These are phyloP conservation scores for Colossoma macropomum DNA, from an alignment of 2,113 vertebrate genomes.

Conservation along the genomic window DNA sequence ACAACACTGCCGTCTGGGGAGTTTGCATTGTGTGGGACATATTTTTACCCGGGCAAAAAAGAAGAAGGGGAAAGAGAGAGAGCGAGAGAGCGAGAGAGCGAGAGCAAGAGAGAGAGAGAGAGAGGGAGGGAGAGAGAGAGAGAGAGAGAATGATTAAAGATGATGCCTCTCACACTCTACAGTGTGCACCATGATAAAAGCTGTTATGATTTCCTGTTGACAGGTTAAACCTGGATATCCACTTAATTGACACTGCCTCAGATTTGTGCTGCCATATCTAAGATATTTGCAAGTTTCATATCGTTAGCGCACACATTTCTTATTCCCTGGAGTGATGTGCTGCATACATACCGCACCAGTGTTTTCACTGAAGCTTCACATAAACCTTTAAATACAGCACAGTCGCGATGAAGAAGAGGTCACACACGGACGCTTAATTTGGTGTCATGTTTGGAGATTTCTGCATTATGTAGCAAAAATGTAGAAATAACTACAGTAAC, in stretches of 20 bases:
- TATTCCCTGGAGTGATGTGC: constrained; percentile 60
- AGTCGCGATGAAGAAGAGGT: background rate
- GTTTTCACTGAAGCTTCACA: constrained; percentile 38
- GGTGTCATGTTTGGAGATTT: background rate
- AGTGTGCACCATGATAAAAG: constrained; percentile 77
- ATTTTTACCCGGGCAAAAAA: constrained; percentile 71
- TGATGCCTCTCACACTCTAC: constrained; percentile 70
- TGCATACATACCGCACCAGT: constrained; percentile 51
- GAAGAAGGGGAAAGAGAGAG: background rate
- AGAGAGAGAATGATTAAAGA: constrained; percentile 76
- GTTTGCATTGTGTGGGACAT: constrained; percentile 70
- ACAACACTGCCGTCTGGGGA: constrained; percentile 81
- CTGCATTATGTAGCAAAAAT: background rate
- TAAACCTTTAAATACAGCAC: background rate
- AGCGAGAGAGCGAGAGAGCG: constrained; percentile 24
- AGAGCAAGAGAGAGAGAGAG: background rate
- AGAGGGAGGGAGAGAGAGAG: background rate
- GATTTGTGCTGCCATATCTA: constrained; percentile 65
- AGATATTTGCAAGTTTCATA: constrained; percentile 68
- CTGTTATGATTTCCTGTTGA: constrained; percentile 73
- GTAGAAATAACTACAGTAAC: background rate
- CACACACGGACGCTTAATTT: background rate
- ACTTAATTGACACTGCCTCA: constrained; percentile 78
- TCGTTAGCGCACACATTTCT: constrained; percentile 56
- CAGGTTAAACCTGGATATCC: constrained; percentile 76